Evolutionary conservation across 2,113 vertebrate species (phyloP), one percentile per base, ranked within the genome.

Genomic region (Lontra canadensis): DNA sequence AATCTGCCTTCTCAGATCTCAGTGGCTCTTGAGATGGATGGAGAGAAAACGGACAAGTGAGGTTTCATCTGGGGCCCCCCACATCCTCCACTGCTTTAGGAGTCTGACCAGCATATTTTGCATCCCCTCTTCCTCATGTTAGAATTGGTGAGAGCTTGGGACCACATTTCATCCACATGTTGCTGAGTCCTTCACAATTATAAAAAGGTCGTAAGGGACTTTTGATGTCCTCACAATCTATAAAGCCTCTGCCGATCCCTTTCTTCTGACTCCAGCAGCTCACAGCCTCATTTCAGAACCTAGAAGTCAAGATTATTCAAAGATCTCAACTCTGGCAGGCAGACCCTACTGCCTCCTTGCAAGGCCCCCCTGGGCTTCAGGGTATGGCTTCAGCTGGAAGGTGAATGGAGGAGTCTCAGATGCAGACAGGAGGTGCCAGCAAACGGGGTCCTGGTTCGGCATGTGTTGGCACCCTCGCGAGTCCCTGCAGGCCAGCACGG

Each of bases 141-240:
- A 89, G 61, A 96, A 88, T 93, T 52, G 49, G 59, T 74, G 73
- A 86, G 61, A 23, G 26, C 61, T 80, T 29, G 31, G 92, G 74
- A 61, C 11, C 21, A 81, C 95, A 95, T 97, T 71, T 92, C 93
- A 89, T 84, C 80, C 95, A 95, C 93, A 97, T 92, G 61, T 95
- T 71, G 78, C 34, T 29, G 73, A 97, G 87, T 90, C 69, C 42
- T 94, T 96, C 92, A 83, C 31, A 95, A 80, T 57, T 89, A 74
- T 83, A 79, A 73, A 88, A 96, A 95, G 61, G 82, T 94, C 61
- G 74, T 36, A 59, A 90, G 57, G 73, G 34, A 23, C 39, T 97
- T 96, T 90, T 94, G 79, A 87, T 94, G 84, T 96, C 26, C 26
- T 94, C 47, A 84, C 39, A 84, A 83, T n/a, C 34, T 86, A 73